These are phyloP conservation scores for Nymphalis polychloros DNA, from an alignment of 2,888 invertebrate genomes.

Conservation along the genomic window DNA sequence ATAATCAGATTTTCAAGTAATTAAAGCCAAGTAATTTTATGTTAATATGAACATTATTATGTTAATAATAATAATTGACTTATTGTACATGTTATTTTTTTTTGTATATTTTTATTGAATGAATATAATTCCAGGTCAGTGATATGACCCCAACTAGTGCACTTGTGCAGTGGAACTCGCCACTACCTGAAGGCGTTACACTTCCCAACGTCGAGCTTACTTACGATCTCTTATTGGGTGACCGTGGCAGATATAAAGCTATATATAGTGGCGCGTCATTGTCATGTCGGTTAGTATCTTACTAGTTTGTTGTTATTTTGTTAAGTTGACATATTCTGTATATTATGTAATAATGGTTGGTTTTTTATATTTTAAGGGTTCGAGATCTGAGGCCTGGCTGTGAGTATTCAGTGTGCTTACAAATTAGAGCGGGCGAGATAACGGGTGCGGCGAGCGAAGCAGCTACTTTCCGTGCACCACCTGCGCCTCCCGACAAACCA, in stretches of 20 bases:
- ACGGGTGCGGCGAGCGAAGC: constrained; percentile 89
- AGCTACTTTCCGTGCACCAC: constrained; percentile 89
- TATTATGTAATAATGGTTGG: background rate
- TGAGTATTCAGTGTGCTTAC: constrained; percentile 91
- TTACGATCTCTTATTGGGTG: constrained; percentile 91
- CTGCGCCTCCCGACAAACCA: constrained; percentile 90
- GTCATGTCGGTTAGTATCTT: constrained; percentile 83
- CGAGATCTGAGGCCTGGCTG: constrained; percentile 93
- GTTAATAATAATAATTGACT: background rate
- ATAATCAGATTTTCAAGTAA: background rate
- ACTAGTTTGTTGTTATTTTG: background rate
- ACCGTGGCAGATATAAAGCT: constrained; percentile 92
- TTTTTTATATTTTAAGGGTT: constrained; percentile 70
- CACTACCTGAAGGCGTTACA: constrained; percentile 74
- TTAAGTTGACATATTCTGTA: background rate
- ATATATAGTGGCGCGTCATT: constrained; percentile 90
- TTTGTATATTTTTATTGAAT: background rate
- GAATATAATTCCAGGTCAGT: constrained; percentile 83
- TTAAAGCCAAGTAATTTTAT: background rate
- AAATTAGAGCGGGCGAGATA: constrained; percentile 88
- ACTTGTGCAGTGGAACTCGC: constrained; percentile 90
- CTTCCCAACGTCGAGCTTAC: constrained; percentile 82
- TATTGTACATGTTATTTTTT: too few species aligned
- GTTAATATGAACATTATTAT: too few species aligned
- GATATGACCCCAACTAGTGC: constrained; percentile 92